Evolutionary conservation across 2,888 invertebrate genomes (phyloP).

Genomic region (Tenthredo mesomela): DNA sequence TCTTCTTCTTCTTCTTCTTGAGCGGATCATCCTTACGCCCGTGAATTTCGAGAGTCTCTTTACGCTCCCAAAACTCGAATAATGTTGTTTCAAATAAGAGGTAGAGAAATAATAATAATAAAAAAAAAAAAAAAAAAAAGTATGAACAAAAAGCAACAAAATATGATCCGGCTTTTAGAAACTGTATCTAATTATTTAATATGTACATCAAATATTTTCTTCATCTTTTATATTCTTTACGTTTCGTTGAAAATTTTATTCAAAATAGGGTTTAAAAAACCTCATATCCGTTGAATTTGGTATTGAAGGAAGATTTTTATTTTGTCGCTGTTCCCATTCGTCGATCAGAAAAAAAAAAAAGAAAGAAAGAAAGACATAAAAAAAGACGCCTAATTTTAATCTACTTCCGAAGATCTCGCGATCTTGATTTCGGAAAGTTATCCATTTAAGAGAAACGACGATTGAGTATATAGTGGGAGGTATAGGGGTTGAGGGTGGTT

Average conservation of each 20-base stretch:
- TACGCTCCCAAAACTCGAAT: background rate
- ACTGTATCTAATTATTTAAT: background rate
- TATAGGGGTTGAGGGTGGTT: background rate
- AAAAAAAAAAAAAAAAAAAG: too few species aligned
- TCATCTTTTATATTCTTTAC: background rate
- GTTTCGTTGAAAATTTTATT: too few species aligned
- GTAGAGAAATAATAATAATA: background rate
- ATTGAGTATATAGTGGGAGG: background rate
- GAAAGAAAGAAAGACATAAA: background rate
- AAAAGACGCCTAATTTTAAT: background rate
- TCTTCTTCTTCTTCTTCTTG: background rate
- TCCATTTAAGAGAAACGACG: slow-evolving; percentile 48
- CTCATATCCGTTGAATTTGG: too few species aligned
- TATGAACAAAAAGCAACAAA: background rate
- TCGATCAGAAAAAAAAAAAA: background rate
- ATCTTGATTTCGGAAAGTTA: slow-evolving; percentile 35
- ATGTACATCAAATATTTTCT: background rate
- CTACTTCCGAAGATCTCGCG: background rate
- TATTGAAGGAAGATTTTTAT: too few species aligned
- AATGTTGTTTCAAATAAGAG: background rate
- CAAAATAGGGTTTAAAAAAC: background rate
- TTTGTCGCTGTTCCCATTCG: background rate
- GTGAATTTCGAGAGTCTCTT: slow-evolving; percentile 11
- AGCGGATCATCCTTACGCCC: background rate
- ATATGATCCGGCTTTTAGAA: background rate